Evolutionary conservation across 2,797 vertebrate genomes (phyloP), one percentile per base, ranked within the genome.

Genomic region (Bradypodion pumilum): DNA sequence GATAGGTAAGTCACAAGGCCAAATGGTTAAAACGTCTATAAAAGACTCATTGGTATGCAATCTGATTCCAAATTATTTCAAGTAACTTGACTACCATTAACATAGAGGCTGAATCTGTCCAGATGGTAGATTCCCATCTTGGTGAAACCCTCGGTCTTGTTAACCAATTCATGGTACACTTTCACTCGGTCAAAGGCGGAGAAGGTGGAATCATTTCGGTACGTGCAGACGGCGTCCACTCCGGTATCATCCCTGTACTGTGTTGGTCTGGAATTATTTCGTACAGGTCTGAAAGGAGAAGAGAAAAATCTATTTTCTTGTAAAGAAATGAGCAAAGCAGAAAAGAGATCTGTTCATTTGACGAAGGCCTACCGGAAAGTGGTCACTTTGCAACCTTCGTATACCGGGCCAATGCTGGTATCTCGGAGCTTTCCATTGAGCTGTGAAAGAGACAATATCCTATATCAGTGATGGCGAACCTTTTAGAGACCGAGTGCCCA

Each of bases 71-170:
- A 70, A 70, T 27, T 2, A 4, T 27, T 27, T 35, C 25, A 80
- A 83, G 79, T 42, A 5, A 9, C 44, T 16, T 1, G 13, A 78
- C 90, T 89, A 95, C 96, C 94, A 5, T 95, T 93, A 78, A 96
- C 25, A 56, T 91, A 95, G 80, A 96, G 93, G 63, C 94, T 96
- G 52, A 89, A 88, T 78, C 87, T 93, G 80, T 95, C 93, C 87
- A 96, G 84, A 8, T 6, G 74, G 21, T 96, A 96, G 65, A 91
- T 92, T 19, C 94, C 94, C 84, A 96, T 7, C 23, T 27, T 62
- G 68, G 92, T 94, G 84, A 93, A 88, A 78, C 72, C 85, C 0
- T 0, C 84, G 52, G 95, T 96, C 88, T 92, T 90, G 68, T 15
- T 35, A 13, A 49, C 93, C 42, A 96, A 84, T 8, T 96, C 94